Conservation (phyloP, 2,888 invertebrate genomes). For the Ptychoptera contaminata region DNA sequence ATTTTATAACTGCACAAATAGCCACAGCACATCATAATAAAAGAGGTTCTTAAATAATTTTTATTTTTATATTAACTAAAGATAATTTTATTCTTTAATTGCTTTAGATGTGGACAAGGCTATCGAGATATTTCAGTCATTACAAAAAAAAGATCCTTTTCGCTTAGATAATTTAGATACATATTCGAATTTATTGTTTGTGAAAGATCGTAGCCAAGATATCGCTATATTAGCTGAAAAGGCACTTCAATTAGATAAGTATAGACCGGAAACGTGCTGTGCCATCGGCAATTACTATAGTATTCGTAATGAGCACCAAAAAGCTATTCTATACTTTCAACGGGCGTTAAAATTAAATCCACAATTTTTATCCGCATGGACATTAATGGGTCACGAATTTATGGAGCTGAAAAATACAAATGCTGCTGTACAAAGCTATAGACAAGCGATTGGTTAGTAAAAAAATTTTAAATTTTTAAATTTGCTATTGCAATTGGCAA, state of each 20-base stretch:
- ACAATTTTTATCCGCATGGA: conserved; percentile 91
- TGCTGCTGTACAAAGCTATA: conserved; percentile 95
- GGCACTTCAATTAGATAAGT: conserved; percentile 89
- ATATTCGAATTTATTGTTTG: conserved; percentile 89
- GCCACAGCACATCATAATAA: conserved; percentile 87
- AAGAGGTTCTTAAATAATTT: conserved; percentile 44
- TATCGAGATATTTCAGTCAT: conserved; percentile 64
- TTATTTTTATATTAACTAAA: too few relatives aligned
- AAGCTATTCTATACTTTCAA: conserved; percentile 92
- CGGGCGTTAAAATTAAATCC: conserved; percentile 87
- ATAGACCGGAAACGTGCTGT: conserved; percentile 92
- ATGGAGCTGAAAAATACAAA: conserved; percentile 98
- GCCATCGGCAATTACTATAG: conserved; percentile 97
- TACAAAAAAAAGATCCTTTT: conserved; percentile 79
- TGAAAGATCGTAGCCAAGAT: conserved; percentile 82
- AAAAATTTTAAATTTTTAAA: background rate
- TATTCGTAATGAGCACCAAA: conserved; percentile 86
- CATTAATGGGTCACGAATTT: conserved; percentile 96
- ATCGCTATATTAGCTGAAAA: conserved; percentile 86
- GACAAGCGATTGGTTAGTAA: conserved; percentile 77
- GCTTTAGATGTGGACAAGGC: conserved; percentile 73
- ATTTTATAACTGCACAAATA: conserved; percentile 81
- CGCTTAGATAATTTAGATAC: conserved; percentile 92
- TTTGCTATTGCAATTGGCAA: background rate
- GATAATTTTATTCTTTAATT: background rate